phyloP scores from a whole-genome alignment of 2,113 vertebrate species.

The Dascyllus trimaculatus region DNA sequence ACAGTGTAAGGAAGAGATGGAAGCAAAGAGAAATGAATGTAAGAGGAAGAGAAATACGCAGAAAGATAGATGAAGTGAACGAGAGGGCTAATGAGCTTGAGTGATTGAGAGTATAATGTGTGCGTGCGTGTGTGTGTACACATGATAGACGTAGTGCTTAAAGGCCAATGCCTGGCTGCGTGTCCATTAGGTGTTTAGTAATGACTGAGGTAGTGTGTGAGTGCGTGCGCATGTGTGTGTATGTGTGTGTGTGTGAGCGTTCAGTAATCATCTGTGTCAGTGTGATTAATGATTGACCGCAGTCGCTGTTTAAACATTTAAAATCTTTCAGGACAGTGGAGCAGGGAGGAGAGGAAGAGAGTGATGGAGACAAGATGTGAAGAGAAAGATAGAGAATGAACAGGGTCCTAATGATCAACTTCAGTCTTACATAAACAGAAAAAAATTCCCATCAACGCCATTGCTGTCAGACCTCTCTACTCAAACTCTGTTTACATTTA shows the following conservation, averaged over 20 bases:
- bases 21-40: slow-evolving; percentile 31
- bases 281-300: slow-evolving; percentile 67
- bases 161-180: slow-evolving; percentile 63
- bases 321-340: slow-evolving; percentile 52
- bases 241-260: not conserved
- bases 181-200: slow-evolving; percentile 73
- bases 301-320: slow-evolving; percentile 77
- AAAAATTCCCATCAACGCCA: slow-evolving; percentile 26
- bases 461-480: not conserved
- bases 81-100: slow-evolving; percentile 70
- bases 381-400: slow-evolving; percentile 7
- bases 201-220: slow-evolving; percentile 48
- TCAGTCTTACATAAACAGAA: slow-evolving; percentile 16
- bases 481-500: not conserved
- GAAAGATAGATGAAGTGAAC: slow-evolving; percentile 58
- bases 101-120: slow-evolving; percentile 59
- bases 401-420: slow-evolving; percentile 17
- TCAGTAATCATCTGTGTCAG: slow-evolving; percentile 72
- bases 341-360: slow-evolving; percentile 22
- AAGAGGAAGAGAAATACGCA: slow-evolving; percentile 29
- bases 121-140: slow-evolving; percentile 29
- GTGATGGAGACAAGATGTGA: slow-evolving; percentile 18
- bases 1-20: slow-evolving; percentile 7
- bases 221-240: slow-evolving; percentile 19
- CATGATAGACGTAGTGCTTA: slow-evolving; percentile 62